Evolutionary conservation across 2,888 invertebrate genomes (phyloP), one percentile per base, ranked within the genome.

Genomic region (Euspilapteryx auroguttella): DNA sequence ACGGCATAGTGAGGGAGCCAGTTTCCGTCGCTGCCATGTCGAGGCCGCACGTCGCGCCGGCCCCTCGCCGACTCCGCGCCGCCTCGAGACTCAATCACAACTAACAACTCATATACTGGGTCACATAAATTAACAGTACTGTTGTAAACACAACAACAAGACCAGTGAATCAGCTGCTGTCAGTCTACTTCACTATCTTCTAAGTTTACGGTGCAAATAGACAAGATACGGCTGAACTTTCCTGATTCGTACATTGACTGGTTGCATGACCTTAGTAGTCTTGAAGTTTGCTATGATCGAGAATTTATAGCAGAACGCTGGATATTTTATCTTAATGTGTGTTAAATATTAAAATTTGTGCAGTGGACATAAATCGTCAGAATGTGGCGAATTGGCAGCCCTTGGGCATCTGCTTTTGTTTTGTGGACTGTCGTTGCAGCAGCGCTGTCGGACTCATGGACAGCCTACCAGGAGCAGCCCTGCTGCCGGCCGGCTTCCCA

Each of bases 381-480:
- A n/a, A n/a, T n/a, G n/a, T n/a, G n/a, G n/a, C n/a, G n/a, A n/a
- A n/a, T n/a, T n/a, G n/a, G n/a, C n/a, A n/a, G n/a, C n/a, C n/a
- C 8, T 49, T 29, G 56, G 55, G 42, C 17, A 6, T 24, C 12
- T 11, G 13, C 12, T 5, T 24, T 5, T 17, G 44, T 68, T 44
- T 38, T 66, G 42, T 61, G 57, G 54, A 55, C 49, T 27, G 42
- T 59, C 47, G 37, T 63, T 47, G 59, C 56, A 44, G 77, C 71
- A 41, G 81, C 61, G 39, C 63, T 69, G 56, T 82, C 78, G 40
- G 82, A 81, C 63, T 82, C 80, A 44, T 82, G 82, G 82, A 81
- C 80, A 24, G 78, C 81, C 43, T 83, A 78, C 53, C 80, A 79
- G 66, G 83, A 83, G 62, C 79, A 81, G 52, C 82, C 82, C 24